A percentile compares a stretch with the other conserved stretches of the same genome.
Conservation (phyloP, 2,888 invertebrate species). For the Pyrrhosoma nymphula region DNA sequence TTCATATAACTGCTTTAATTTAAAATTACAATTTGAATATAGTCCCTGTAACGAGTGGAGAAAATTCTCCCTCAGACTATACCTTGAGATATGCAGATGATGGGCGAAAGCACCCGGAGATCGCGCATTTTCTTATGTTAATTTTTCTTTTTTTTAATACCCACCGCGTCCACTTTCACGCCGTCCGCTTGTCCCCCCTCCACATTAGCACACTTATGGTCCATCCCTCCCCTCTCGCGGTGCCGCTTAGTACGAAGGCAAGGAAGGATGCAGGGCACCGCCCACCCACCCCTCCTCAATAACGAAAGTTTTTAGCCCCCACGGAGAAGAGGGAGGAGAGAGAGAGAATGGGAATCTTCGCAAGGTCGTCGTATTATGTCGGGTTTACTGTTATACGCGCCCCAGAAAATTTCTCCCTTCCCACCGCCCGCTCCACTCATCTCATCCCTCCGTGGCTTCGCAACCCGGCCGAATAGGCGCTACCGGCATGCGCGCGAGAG, state of each 20-base stretch:
- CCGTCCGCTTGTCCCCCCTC: background rate
- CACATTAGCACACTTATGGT: background rate
- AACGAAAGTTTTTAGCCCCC: conserved; percentile 52
- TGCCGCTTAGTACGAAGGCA: no score
- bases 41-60: no score
- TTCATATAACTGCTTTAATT: no score
- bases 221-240: background rate
- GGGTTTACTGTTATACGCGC: conserved; percentile 53
- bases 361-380: conserved; percentile 49
- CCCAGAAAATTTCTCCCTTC: background rate
- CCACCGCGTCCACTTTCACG: background rate
- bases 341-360: conserved; percentile 50
- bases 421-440: background rate
- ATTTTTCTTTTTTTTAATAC: no score
- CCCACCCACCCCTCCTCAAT: background rate
- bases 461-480: background rate
- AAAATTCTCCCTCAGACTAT: no score
- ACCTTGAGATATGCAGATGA: no score
- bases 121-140: no score
- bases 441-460: background rate
- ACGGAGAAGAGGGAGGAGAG: background rate
- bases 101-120: no score
- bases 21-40: no score
- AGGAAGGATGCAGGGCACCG: no score
- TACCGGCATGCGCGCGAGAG: background rate